Evolutionary conservation across 2,888 invertebrate species (phyloP).

Genomic region (Allophyes oxyacanthae): DNA sequence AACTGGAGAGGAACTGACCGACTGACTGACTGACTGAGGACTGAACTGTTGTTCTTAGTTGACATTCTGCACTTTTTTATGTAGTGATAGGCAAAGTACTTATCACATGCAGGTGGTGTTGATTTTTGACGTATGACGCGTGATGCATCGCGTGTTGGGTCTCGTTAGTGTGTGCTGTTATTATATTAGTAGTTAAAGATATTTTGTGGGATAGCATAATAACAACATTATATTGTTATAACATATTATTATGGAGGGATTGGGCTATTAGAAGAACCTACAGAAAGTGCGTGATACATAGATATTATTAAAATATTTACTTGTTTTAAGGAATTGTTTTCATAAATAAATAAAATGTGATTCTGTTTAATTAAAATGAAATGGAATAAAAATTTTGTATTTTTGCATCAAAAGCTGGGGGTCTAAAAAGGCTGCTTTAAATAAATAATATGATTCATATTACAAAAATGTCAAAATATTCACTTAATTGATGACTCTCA

Average conservation of each 20-base stretch:
- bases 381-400: no score
- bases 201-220: conserved; percentile 27
- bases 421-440: no score
- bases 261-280: not conserved
- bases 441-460: no score
- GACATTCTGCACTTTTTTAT: conserved; percentile 9
- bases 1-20: no score
- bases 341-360: no score
- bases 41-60: not conserved
- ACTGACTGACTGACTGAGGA: no score
- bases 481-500: no score
- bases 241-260: conserved; percentile 40
- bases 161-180: conserved; percentile 31
- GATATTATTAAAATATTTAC: not conserved
- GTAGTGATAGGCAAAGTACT: conserved; percentile 8
- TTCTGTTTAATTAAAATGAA: no score
- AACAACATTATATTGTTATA: conserved; percentile 40
- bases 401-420: no score
- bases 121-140: conserved; percentile 35
- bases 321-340: not conserved
- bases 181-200: conserved; percentile 17
- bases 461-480: no score
- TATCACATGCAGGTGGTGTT: conserved; percentile 32
- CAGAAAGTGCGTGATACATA: conserved; percentile 24
- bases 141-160: conserved; percentile 37